Conservation (phyloP, 2,797 vertebrate species). For the Rachycentron canadum region DNA sequence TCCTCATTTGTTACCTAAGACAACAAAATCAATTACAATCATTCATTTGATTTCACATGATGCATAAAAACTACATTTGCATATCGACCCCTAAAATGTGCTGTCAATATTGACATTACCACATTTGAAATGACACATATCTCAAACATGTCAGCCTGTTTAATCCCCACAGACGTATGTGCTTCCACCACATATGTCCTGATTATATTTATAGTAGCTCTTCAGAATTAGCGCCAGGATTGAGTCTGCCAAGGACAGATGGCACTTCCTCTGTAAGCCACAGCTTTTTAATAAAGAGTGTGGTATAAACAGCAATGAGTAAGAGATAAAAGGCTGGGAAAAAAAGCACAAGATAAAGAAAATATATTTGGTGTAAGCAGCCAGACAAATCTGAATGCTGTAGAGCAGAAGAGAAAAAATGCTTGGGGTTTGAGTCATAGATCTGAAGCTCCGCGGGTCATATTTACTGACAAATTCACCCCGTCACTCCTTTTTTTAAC, state of each 20-base stretch:
- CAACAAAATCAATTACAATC: constrained; percentile 14
- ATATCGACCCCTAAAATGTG: background rate
- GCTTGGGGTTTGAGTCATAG: constrained; percentile 38
- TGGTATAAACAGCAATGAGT: constrained; percentile 37
- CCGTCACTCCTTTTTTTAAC: constrained; percentile 40
- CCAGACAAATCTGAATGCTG: constrained; percentile 17
- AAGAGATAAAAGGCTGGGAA: background rate
- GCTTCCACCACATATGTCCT: constrained; percentile 76
- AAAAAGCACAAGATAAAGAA: constrained; percentile 7
- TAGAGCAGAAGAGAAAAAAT: constrained; percentile 3
- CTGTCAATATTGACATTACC: constrained; percentile 38
- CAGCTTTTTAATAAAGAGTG: constrained; percentile 65
- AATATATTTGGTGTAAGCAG: background rate
- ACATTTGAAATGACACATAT: constrained; percentile 8
- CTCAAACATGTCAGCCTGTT: constrained; percentile 12
- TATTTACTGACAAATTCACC: constrained; percentile 43
- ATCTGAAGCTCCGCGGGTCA: constrained; percentile 25
- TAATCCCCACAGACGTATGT: constrained; percentile 45
- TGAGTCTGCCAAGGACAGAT: constrained; percentile 79
- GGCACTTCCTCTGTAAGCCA: constrained; percentile 73
- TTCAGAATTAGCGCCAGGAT: constrained; percentile 63
- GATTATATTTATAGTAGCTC: constrained; percentile 78
- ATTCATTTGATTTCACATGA: constrained; percentile 7
- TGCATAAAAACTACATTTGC: constrained; percentile 12
- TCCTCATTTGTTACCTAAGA: constrained; percentile 10